These are phyloP conservation scores for Lepilemur septentrionalis DNA, from an alignment of 2,797 vertebrate genomes.

Conservation along the genomic window DNA sequence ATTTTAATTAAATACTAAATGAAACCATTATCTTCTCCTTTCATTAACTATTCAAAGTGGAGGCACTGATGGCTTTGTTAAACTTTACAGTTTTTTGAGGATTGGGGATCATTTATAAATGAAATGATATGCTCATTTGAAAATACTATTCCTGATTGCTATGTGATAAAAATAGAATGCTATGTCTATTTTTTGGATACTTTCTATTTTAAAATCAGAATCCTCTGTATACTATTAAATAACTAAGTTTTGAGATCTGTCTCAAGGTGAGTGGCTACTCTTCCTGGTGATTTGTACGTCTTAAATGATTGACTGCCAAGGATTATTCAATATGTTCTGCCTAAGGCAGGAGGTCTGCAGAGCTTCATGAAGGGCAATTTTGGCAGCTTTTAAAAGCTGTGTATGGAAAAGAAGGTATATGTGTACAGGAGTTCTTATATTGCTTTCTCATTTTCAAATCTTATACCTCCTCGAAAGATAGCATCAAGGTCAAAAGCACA, in stretches of 20 bases:
- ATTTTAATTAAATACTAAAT: not conserved
- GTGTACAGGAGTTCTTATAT: not conserved
- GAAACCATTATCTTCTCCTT: not conserved
- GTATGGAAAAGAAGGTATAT: not conserved
- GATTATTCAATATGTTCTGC: not conserved
- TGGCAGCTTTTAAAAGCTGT: not conserved
- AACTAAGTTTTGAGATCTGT: not conserved
- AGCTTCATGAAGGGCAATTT: fast-evolving
- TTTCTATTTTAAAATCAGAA: constrained; percentile 30
- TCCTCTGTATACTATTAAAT: not conserved
- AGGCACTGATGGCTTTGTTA: not conserved
- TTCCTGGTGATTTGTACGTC: not conserved
- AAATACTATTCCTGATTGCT: not conserved
- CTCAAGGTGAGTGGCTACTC: not conserved
- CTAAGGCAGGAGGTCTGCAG: not conserved
- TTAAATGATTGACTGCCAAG: not conserved
- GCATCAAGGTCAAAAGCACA: constrained; percentile 61
- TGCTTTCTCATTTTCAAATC: constrained; percentile 35
- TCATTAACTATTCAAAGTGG: not conserved
- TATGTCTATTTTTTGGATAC: not conserved
- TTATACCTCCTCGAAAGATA: constrained; percentile 17
- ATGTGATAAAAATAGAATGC: not conserved
- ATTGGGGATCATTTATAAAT: not conserved
- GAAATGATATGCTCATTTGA: not conserved
- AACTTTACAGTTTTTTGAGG: not conserved